These are phyloP conservation scores for Atta texana DNA, from an alignment of 1,140 invertebrate species.

Conservation along the genomic window DNA sequence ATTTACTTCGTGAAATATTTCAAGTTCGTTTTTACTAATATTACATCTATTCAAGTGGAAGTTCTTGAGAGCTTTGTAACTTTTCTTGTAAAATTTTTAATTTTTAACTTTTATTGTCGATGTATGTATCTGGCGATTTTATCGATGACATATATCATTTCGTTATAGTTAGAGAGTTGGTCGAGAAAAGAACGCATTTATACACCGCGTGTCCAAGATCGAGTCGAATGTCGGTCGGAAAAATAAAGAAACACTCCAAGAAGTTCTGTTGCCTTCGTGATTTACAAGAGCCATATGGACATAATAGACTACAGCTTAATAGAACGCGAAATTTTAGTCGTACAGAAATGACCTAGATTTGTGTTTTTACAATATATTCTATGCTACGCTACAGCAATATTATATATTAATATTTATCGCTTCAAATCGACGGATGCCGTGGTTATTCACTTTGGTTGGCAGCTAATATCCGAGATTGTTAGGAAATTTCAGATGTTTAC, in stretches of 20 bases:
- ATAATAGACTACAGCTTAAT: constrained; percentile 36
- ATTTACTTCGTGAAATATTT: neutral
- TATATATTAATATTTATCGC: constrained; percentile 27
- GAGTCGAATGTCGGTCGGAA: constrained; percentile 49
- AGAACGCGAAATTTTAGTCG: constrained; percentile 30
- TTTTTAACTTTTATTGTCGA: constrained; percentile 9
- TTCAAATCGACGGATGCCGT: neutral
- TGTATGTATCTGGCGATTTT: constrained; percentile 11
- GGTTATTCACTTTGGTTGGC: neutral
- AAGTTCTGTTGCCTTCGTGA: constrained; percentile 48
- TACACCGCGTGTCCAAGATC: constrained; percentile 57
- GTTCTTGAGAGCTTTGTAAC: neutral
- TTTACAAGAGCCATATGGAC: constrained; percentile 53
- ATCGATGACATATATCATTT: constrained; percentile 13
- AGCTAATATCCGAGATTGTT: constrained; percentile 22
- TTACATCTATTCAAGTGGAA: neutral
- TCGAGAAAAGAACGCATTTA: constrained; percentile 24
- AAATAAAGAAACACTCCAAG: constrained; percentile 44
- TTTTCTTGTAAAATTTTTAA: constrained; percentile 12
- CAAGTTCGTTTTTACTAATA: neutral
- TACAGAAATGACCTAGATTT: constrained; percentile 49
- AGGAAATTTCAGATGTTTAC: constrained; percentile 15
- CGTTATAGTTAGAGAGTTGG: neutral
- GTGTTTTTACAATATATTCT: constrained; percentile 6
- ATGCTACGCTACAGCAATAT: neutral